Conservation (phyloP, 2,797 vertebrate species). For the Hafferia zeledoni region DNA sequence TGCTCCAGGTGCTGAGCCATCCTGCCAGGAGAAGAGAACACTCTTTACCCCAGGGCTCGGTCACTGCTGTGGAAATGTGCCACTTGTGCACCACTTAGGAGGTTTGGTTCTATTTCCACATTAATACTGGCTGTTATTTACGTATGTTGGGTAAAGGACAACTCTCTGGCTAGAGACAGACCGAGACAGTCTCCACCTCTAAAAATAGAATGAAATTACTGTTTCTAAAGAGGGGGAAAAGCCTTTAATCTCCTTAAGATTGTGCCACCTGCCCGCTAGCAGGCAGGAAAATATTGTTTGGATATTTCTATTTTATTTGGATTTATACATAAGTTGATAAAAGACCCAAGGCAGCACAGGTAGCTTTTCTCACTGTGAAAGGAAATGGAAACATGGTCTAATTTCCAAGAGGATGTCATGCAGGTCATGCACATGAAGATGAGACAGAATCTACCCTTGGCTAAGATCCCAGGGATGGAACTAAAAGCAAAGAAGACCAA, state of each 20-base stretch:
- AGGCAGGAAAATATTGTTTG: constrained; percentile 1
- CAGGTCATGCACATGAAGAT: background rate
- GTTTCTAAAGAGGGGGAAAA: background rate
- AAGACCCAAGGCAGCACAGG: background rate
- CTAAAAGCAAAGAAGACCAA: background rate
- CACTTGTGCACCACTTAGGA: background rate
- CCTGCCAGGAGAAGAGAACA: background rate
- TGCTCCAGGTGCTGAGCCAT: too few species aligned
- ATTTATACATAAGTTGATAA: constrained; percentile 8
- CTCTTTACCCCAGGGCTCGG: background rate
- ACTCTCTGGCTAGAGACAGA: background rate
- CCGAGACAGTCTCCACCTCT: background rate
- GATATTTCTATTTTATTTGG: constrained; percentile 28
- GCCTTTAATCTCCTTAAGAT: constrained; percentile 45
- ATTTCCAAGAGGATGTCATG: background rate
- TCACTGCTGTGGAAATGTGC: background rate
- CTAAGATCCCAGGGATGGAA: background rate
- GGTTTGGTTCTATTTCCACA: background rate
- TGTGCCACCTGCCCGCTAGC: constrained; percentile 31
- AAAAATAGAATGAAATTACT: constrained; percentile 21
- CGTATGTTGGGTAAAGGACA: constrained; percentile 7
- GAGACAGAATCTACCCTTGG: background rate
- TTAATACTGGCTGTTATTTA: constrained; percentile 39
- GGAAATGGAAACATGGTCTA: background rate
- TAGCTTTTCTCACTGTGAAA: background rate